Conservation (phyloP, 2,797 vertebrate species). For the Chrosomus eos region DNA sequence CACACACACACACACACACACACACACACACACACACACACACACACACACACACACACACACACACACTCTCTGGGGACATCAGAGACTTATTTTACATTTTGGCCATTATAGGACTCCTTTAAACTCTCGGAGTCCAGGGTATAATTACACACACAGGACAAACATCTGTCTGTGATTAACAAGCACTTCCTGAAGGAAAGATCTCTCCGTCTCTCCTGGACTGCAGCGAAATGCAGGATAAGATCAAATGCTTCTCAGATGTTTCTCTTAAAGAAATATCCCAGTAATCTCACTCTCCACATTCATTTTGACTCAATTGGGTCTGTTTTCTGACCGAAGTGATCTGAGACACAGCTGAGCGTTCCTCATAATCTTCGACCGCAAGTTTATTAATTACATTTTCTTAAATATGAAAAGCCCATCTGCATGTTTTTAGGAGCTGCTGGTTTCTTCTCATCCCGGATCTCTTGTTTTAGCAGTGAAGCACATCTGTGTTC, state of each 20-base stretch:
- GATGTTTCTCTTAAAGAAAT: not conserved
- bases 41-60: too few species aligned
- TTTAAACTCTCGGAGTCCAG: not conserved
- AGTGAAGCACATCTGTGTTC: conserved; percentile 45
- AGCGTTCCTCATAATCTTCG: not conserved
- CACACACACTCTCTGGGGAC: too few species aligned
- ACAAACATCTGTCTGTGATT: not conserved
- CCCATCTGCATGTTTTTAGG: not conserved
- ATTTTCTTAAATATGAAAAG: not conserved
- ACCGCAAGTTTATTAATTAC: too few species aligned
- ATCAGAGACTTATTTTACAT: too few species aligned
- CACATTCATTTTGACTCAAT: not conserved
- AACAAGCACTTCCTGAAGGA: not conserved
- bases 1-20: too few species aligned
- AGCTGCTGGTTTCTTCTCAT: not conserved
- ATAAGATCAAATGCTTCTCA: not conserved
- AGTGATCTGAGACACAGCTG: not conserved
- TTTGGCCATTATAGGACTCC: too few species aligned
- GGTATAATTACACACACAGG: not conserved
- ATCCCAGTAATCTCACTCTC: not conserved
- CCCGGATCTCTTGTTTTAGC: not conserved
- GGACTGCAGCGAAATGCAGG: not conserved
- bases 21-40: too few species aligned
- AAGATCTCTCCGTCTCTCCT: not conserved
- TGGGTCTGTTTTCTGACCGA: not conserved